A percentile compares a stretch with the other conserved stretches of the same genome.
phyloP scores from a whole-genome alignment of 2,113 vertebrate genomes.

The Tachysurus vachellii region DNA sequence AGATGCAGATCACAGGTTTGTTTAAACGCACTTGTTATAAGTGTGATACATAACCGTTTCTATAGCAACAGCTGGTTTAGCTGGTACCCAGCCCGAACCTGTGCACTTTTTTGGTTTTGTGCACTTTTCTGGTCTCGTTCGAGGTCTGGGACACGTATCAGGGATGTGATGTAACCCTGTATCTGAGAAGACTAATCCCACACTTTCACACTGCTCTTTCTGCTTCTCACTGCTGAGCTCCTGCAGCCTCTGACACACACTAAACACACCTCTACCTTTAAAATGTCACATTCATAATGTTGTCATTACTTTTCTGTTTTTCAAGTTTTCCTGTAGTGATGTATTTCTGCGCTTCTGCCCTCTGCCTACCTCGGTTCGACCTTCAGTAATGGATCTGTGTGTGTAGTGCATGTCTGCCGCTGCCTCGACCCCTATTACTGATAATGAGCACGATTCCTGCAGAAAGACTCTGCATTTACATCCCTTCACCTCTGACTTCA shows the following conservation, averaged over 20 bases:
- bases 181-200: not conserved
- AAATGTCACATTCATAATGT: not conserved
- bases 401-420: not conserved
- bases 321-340: not conserved
- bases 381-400: slow-evolving; percentile 20
- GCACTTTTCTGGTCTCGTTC: not conserved
- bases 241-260: not conserved
- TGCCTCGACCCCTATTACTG: slow-evolving; percentile 20
- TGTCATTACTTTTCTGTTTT: not conserved
- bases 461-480: slow-evolving; percentile 17
- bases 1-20: not conserved
- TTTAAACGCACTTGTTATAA: not conserved
- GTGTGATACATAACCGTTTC: not conserved
- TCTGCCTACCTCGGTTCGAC: slow-evolving; percentile 1
- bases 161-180: not conserved
- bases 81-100: not conserved
- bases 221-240: not conserved
- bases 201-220: not conserved
- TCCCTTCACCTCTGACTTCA: slow-evolving; percentile 1
- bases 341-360: not conserved
- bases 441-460: slow-evolving; percentile 15
- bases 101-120: not conserved
- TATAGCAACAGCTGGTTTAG: not conserved
- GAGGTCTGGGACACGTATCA: not conserved
- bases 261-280: not conserved